Base-by-base conservation (phyloP, 2,797 vertebrate species). In the Pampus argenteus region DNA sequence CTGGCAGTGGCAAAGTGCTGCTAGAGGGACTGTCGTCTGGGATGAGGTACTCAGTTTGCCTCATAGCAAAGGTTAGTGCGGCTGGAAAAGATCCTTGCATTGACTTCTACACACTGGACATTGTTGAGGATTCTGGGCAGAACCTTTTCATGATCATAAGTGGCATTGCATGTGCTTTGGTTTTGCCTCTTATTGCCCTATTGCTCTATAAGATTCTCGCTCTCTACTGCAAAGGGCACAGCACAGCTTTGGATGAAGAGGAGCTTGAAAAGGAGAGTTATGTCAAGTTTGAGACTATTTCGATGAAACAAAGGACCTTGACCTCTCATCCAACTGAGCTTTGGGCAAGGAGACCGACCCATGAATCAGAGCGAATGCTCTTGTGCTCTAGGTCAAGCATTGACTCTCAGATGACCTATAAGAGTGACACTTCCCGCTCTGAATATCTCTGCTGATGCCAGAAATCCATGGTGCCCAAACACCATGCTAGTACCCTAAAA, bases 181-280 rank as follows among this genome's bases (percentile, higher is more conserved):
- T 89, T 29, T 65, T 98, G 80, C 95, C 95, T 2, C 72, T 99
- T n/a, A 95, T 99, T 63, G 92, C 94, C 50, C 90, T 98, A 42
- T 92, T 99, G 66, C 60, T 98, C 63, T 99, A 97, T 73, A 98
- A 98, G 93, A 96, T 98, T 76, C 82, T 96, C 3, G 95, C 87
- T 52, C 93, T 98, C 45, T 97, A 88, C 15, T 93, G 94, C 80
- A 95, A 95, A 15, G 92, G 92, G 42, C 84, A 75, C 0, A 91
- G 87, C 45, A 52, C 89, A 14, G 61, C 84, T n/a, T 79, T 31
- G 2, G 85, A 91, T 26, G 93, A 95, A 68, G 94, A 96, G 18
- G 97, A 99, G 47, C 93, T 98, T 57, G 94, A 93, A 56, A 97
- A 95, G 77, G 98, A 99, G 72, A 98, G 96, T 2, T 99, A 99